Evolutionary conservation across 64 coral and sea anemone genomes (phyloP).

Genomic region (Actinia equina): DNA sequence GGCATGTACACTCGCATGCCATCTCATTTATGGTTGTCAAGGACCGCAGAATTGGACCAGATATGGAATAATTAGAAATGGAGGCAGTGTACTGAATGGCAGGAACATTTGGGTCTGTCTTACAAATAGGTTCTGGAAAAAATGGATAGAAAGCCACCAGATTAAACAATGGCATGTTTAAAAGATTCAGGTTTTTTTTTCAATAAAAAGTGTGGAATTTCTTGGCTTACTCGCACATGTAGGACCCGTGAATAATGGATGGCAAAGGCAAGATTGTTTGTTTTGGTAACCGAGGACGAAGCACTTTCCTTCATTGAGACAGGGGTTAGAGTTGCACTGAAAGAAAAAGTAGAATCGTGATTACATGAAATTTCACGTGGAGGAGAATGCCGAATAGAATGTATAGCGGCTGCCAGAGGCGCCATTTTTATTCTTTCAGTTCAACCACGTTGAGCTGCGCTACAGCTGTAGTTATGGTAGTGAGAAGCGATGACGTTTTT

Average conservation of each 20-base stretch:
- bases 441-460: too few species aligned
- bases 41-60: background rate
- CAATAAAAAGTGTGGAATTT: background rate
- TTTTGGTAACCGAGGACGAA: background rate
- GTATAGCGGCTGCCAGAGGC: too few species aligned
- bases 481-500: too few species aligned
- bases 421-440: too few species aligned
- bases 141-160: background rate
- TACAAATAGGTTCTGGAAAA: background rate
- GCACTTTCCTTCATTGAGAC: background rate
- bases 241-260: background rate
- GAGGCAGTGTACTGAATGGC: background rate
- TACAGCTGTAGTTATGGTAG: too few species aligned
- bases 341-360: background rate
- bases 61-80: background rate
- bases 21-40: background rate
- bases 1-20: background rate
- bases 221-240: background rate
- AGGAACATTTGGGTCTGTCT: background rate
- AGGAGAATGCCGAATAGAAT: too few species aligned
- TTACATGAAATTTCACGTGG: too few species aligned
- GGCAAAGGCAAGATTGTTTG: background rate
- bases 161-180: too few species aligned
- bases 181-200: too few species aligned
- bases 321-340: background rate